Evolutionary conservation across 2,797 vertebrate species (phyloP).

Genomic region (Chelon labrosus): DNA sequence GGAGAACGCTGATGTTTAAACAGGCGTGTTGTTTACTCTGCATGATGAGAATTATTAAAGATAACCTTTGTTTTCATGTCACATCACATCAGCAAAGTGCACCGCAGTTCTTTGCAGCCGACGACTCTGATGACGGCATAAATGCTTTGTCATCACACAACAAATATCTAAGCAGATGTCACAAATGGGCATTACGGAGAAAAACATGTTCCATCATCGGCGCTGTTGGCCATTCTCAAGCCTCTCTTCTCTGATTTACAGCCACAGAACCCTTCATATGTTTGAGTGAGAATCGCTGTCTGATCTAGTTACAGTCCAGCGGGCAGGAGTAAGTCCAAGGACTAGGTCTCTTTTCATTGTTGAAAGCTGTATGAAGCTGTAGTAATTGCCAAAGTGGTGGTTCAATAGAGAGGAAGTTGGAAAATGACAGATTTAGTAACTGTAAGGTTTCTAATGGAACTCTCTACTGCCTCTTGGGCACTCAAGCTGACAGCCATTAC

Average conservation of each 20-base stretch:
- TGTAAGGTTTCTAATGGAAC: slow-evolving; percentile 93
- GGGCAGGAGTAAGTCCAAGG: slow-evolving; percentile 58
- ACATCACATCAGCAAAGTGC: not conserved
- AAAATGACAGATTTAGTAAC: slow-evolving; percentile 85
- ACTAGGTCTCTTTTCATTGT: slow-evolving; percentile 49
- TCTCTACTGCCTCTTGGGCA: slow-evolving; percentile 88
- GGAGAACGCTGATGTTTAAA: not conserved
- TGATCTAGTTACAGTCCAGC: slow-evolving; percentile 57
- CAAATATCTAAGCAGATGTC: slow-evolving; percentile 55
- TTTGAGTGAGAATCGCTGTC: slow-evolving; percentile 49
- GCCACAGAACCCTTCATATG: slow-evolving; percentile 29
- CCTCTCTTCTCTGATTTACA: slow-evolving; percentile 50
- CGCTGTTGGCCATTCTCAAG: not conserved
- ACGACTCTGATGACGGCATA: not conserved
- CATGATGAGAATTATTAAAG: not conserved
- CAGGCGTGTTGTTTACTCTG: too few species aligned
- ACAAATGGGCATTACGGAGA: slow-evolving; percentile 44
- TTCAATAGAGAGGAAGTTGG: slow-evolving; percentile 84
- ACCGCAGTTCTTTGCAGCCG: not conserved
- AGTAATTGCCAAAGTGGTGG: slow-evolving; percentile 83
- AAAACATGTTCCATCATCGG: slow-evolving; percentile 54
- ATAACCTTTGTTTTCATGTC: not conserved
- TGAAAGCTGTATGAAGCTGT: slow-evolving; percentile 73
- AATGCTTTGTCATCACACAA: slow-evolving; percentile 40
- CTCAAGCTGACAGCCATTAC: slow-evolving; percentile 93